These are phyloP conservation scores for Neomonachus schauinslandi DNA, from an alignment of 2,113 vertebrate genomes.

Conservation along the genomic window DNA sequence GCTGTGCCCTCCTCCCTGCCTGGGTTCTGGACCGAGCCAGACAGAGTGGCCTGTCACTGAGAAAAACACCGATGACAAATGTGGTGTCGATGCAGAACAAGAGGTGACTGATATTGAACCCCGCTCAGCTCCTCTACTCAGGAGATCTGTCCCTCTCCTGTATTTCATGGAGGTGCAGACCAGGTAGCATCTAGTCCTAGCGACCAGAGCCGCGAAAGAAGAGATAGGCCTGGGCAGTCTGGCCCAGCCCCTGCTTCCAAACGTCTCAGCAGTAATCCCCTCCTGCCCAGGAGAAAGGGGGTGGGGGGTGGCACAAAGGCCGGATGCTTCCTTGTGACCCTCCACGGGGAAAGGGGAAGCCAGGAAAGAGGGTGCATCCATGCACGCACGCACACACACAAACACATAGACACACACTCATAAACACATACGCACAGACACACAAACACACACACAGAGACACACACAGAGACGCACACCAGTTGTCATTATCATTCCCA, in stretches of 20 bases:
- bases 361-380: not conserved
- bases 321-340: not conserved
- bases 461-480: not conserved
- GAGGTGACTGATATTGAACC: not conserved
- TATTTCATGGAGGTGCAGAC: not conserved
- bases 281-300: too few relatives aligned
- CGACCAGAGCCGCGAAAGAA: not conserved
- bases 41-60: not conserved
- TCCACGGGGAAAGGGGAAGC: not conserved
- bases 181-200: not conserved
- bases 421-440: not conserved
- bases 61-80: not conserved
- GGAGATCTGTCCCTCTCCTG: too few relatives aligned
- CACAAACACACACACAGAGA: fast-evolving
- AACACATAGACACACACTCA: not conserved
- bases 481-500: not conserved
- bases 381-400: not conserved
- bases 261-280: too few relatives aligned
- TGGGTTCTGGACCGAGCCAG: not conserved
- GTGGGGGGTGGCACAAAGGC: fast-evolving
- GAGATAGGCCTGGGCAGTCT: fast-evolving
- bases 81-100: fast-evolving
- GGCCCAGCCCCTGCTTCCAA: not conserved
- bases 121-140: not conserved
- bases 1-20: not conserved